Evolutionary conservation across 2,113 vertebrate species (phyloP), one percentile per base, ranked within the genome.

Genomic region (Podarcis raffonei): DNA sequence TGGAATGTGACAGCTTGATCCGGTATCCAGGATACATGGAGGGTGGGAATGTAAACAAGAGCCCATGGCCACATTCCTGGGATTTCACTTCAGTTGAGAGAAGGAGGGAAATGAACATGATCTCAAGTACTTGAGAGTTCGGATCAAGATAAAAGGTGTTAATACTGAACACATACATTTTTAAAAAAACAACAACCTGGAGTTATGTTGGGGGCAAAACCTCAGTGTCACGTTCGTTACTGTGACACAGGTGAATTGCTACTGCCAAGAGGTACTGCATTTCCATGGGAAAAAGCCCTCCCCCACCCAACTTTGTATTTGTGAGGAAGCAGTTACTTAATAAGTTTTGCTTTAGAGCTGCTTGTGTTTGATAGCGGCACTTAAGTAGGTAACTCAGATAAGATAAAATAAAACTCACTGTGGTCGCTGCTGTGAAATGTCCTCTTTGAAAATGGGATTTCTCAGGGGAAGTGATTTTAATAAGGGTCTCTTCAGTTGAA

Each of bases 61-160:
- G 94, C 94, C 90, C 89, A 66, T 88, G 89, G 92, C 95, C 96
- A 94, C 96, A 94, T 98, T 98, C 98, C 96, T 97, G 93, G 94
- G 94, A 95, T 97, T 95, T 93, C 91, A 88, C 20, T 83, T 91
- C 72, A 90, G 93, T 91, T 16, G 11, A 92, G 94, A 94, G 53
- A 65, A 3, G 92, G 94, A 95, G 96, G 96, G 96, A 96, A 90
- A 84, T 48, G 94, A 96, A 91, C 91, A 57, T 91, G 96, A 97
- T 95, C 96, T 96, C 96, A 91, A 92, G 87, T 91, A 85, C 90
- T 94, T 89, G 84, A 82, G 79, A 95, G 93, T 94, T 75, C 80
- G 91, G 93, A 90, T 87, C 32, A 20, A 81, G 95, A 93, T 84
- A 93, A 93, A 95, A 95, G 92, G 91, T 93, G 90, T 88, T 89